Evolutionary conservation across 2,888 invertebrate genomes (phyloP).

Genomic region (Nowickia ferox): DNA sequence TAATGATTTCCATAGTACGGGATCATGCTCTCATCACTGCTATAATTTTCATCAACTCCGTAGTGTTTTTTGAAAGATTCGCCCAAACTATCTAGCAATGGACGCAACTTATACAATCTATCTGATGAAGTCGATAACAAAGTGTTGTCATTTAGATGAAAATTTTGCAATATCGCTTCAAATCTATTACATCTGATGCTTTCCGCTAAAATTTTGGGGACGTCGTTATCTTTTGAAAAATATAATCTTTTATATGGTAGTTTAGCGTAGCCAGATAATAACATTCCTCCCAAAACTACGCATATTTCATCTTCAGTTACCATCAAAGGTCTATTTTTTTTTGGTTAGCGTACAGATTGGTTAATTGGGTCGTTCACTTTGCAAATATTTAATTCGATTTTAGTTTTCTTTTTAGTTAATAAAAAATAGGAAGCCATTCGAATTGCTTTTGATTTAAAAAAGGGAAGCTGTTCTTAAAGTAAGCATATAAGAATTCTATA

Average conservation of each 20-base stretch:
- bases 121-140: constrained; percentile 5
- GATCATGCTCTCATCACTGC: constrained; percentile 55
- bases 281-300: constrained; percentile 33
- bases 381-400: too few relatives aligned
- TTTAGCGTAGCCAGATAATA: constrained; percentile 49
- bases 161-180: constrained; percentile 46
- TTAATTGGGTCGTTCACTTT: too few relatives aligned
- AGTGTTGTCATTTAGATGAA: constrained; percentile 45
- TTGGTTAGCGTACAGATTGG: too few relatives aligned
- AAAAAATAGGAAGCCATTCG: too few relatives aligned
- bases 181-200: constrained; percentile 46
- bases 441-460: neutral
- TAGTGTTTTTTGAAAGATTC: constrained; percentile 34
- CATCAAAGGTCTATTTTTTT: too few relatives aligned
- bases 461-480: neutral
- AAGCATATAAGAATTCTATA: neutral
- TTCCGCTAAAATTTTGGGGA: constrained; percentile 34
- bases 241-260: constrained; percentile 42
- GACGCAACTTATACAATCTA: constrained; percentile 27
- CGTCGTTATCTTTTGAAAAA: constrained; percentile 38
- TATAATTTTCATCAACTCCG: constrained; percentile 38
- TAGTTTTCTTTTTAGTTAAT: too few relatives aligned
- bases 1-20: constrained; percentile 56
- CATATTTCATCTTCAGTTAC: too few relatives aligned
- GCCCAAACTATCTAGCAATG: constrained; percentile 22